Percentiles rank a stretch among this genome's conserved stretches.
Conservation (phyloP, 2,888 invertebrate genomes). For the Mesopsocus fuscifrons region DNA sequence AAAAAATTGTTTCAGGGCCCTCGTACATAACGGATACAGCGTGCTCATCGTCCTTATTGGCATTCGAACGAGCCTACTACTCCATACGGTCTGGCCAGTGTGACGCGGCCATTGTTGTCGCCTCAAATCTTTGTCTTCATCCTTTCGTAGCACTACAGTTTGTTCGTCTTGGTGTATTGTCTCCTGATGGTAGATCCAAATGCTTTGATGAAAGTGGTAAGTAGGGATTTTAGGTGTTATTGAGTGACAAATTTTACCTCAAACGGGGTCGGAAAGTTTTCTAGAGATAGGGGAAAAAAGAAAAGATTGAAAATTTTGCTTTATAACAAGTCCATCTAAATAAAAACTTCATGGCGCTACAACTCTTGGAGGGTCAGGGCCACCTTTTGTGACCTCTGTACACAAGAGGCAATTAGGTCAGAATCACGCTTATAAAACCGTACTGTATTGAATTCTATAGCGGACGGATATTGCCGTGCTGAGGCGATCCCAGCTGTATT, state of each 20-base stretch:
- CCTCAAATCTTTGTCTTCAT: conserved; percentile 67
- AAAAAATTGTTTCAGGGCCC: conserved; percentile 52
- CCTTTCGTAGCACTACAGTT: conserved; percentile 82
- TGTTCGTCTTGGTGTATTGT: conserved; percentile 46
- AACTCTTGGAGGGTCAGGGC: no score
- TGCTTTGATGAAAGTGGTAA: conserved; percentile 71
- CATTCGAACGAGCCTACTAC: conserved; percentile 62
- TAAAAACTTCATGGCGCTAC: no score
- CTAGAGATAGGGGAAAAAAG: no score
- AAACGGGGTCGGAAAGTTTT: no score
- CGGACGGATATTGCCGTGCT: conserved; percentile 29
- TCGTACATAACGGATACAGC: conserved; percentile 82
- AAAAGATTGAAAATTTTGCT: no score
- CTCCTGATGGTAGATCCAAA: conserved; percentile 71
- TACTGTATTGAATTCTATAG: no score
- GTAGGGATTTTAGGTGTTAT: no score
- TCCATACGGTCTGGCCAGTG: conserved; percentile 62
- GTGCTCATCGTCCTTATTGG: conserved; percentile 83
- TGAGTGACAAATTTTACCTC: no score
- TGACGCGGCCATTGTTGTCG: conserved; percentile 79
- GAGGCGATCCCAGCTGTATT: conserved; percentile 27
- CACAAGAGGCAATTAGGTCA: no score
- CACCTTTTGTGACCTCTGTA: neutral
- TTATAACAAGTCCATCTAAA: no score
- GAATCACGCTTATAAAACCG: conserved; percentile 23